Percentiles rank a stretch among this genome's conserved stretches.
Evolutionary conservation across 2,113 vertebrate species (phyloP).

Genomic region (Bufo gargarizans): DNA sequence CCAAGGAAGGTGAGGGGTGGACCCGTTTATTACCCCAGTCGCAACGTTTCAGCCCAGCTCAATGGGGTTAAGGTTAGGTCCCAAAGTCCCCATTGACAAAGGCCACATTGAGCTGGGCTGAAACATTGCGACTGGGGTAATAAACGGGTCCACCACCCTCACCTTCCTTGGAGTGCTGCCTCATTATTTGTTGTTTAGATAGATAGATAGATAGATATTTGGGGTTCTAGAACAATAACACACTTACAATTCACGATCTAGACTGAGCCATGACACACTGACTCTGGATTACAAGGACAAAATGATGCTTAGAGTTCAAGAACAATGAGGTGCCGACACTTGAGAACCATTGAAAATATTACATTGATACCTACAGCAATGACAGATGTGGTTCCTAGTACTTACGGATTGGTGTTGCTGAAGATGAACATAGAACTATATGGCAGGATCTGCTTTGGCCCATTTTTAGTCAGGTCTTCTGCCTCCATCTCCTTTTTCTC

Average conservation of each 20-base stretch:
- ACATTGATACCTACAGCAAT: neutral
- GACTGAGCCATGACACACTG: neutral
- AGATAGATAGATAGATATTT: too few relatives aligned
- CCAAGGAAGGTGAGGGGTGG: too few relatives aligned
- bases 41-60: too few relatives aligned
- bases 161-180: too few relatives aligned
- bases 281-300: neutral
- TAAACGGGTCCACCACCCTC: too few relatives aligned
- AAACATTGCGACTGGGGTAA: too few relatives aligned
- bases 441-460: slow-evolving; percentile 87
- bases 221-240: neutral
- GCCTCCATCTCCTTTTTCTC: slow-evolving; percentile 86
- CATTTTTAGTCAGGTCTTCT: slow-evolving; percentile 71
- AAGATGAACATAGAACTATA: slow-evolving; percentile 97
- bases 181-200: too few relatives aligned
- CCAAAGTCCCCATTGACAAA: too few relatives aligned
- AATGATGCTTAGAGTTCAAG: neutral
- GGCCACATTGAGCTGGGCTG: too few relatives aligned
- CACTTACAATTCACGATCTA: neutral
- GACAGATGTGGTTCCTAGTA: slow-evolving; percentile 46
- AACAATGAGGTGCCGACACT: neutral
- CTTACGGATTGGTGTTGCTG: slow-evolving; percentile 91
- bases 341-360: neutral
- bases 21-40: too few relatives aligned
- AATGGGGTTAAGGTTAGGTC: too few relatives aligned